Base-by-base conservation (phyloP, 1,140 invertebrate species). In the Drosophila repleta region DNA sequence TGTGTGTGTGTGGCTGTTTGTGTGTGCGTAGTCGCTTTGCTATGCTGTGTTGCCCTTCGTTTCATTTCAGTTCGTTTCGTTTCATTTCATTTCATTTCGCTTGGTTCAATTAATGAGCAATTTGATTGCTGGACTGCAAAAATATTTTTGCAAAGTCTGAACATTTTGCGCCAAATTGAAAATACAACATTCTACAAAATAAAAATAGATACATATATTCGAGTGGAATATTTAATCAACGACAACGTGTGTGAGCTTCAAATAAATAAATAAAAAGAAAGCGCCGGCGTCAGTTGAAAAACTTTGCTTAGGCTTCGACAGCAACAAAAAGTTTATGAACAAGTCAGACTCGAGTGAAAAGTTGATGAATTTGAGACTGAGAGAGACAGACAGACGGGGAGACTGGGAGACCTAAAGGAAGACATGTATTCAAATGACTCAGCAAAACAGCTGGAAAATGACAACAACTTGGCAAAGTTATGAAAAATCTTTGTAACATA, bases 81-180 rank as follows among this genome's bases (percentile, higher is more conserved):
- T 72, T 55, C 45, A n/a, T 17, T 46, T 29, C 17, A 24, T 48
- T 60, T 37, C 62, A 24, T 45, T 65, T 32, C 58, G 60, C 60
- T 62, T 56, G 39, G 61, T 77, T 67, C 61, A 76, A 65, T 83
- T 79, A 83, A 79, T 84, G 72, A 84, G 76, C 52, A 76, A 84
- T 83, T 83, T 63, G 71, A 64, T 68, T 79, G 67, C 56, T 64
- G 51, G 43, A 69, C 67, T 79, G 72, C 49, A 21, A 66, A 68
- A 73, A 68, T 73, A 66, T 76, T 66, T 75, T 43, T 1, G 41
- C 53, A 39, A 46, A 15, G 15, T 26, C 29, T 1, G 17, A 52
- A 46, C 18, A 17, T 32, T 32, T 52, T 32, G 11, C 32, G 0
- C 45, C 15, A 41, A 46, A 13, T 13, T 20, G 56, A 77, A 53